Evolutionary conservation across 2,113 vertebrate genomes (phyloP).

Genomic region (Cranoglanis bouderius): DNA sequence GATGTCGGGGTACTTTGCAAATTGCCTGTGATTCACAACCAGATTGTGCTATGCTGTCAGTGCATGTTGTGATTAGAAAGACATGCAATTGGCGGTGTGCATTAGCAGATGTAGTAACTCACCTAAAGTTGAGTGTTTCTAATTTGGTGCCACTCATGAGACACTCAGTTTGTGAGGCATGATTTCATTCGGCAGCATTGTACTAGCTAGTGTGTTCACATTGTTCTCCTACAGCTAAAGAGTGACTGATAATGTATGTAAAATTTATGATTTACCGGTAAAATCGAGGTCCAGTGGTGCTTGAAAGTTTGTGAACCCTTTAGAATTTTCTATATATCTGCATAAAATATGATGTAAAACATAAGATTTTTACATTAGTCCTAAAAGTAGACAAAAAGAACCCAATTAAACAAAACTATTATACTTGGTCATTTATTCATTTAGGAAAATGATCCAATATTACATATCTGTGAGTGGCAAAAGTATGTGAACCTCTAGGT

Average conservation of each 20-base stretch:
- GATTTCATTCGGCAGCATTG: conserved; percentile 6
- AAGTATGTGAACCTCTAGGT: too few relatives aligned
- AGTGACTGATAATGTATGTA: background rate
- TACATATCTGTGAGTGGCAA: too few relatives aligned
- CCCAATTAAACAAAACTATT: too few relatives aligned
- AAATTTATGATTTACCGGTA: background rate
- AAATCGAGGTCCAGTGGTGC: background rate
- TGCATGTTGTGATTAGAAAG: conserved; percentile 75
- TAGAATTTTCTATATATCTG: too few relatives aligned
- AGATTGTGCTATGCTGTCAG: conserved; percentile 78
- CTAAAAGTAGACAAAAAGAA: too few relatives aligned
- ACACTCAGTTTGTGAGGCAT: conserved; percentile 10
- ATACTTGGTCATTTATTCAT: too few relatives aligned
- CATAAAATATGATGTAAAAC: too few relatives aligned
- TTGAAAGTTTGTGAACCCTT: too few relatives aligned
- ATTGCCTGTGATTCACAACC: conserved; percentile 72
- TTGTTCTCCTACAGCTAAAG: background rate
- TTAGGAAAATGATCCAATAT: too few relatives aligned
- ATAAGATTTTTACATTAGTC: too few relatives aligned
- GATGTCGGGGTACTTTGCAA: conserved; percentile 67
- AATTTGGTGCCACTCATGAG: conserved; percentile 28
- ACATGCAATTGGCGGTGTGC: conserved; percentile 68
- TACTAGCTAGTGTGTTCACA: background rate
- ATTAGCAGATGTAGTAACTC: conserved; percentile 65
- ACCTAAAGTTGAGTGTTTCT: conserved; percentile 39